A percentile compares a stretch with the other conserved stretches of the same genome.
These are phyloP conservation scores for Gambusia yucatana DNA, from an alignment of 2,797 vertebrate species.

Conservation along the genomic window DNA sequence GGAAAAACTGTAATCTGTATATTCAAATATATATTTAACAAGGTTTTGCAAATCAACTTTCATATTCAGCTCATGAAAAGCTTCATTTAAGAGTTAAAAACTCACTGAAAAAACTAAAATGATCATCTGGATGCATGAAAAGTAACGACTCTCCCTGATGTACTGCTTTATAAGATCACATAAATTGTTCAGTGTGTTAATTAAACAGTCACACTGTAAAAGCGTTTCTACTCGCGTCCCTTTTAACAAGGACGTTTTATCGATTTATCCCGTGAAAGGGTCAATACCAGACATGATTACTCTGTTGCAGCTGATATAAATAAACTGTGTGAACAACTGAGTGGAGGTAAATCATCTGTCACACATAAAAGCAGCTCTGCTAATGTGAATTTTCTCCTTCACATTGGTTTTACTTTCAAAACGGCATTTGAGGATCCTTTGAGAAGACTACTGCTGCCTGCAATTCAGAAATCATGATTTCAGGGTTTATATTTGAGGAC, in stretches of 20 bases:
- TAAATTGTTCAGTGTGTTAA: neutral
- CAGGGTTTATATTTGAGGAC: neutral
- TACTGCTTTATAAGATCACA: neutral
- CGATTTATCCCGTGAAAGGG: conserved; percentile 21
- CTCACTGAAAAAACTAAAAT: neutral
- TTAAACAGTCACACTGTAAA: neutral
- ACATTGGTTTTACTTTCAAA: neutral
- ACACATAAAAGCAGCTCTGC: neutral
- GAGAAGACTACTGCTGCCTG: neutral
- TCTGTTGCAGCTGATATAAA: conserved; percentile 27
- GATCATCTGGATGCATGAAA: neutral
- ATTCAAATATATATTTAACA: neutral
- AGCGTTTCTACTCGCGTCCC: neutral
- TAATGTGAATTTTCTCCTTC: neutral
- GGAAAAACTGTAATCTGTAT: neutral
- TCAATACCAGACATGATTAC: conserved; percentile 46
- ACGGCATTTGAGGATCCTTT: neutral
- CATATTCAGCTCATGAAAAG: neutral
- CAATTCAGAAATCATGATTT: neutral
- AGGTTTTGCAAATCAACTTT: neutral
- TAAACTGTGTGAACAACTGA: neutral
- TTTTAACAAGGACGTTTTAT: conserved; percentile 25
- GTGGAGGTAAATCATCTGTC: neutral
- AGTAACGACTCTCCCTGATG: neutral
- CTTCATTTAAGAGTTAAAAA: neutral